Evolutionary conservation across 2,888 invertebrate species (phyloP), one percentile per base, ranked within the genome.

Genomic region (Ptychoptera contaminata): DNA sequence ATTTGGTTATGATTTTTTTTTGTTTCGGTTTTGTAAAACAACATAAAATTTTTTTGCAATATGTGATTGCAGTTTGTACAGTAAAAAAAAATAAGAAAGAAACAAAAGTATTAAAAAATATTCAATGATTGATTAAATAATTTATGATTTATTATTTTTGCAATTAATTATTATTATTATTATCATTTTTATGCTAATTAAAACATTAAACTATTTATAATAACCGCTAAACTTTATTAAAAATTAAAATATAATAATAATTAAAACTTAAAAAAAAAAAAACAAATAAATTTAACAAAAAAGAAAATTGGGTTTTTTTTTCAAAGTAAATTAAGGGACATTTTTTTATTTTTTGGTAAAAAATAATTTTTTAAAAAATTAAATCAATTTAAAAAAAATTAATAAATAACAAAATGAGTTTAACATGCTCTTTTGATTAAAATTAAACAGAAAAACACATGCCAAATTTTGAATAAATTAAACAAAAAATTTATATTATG

Each of bases 21-120:
- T 41, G 29, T 40, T 15, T 40, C 30, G 23, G 15, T 40, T 40
- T 40, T 37, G 12, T 40, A 29, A 30, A 40, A 16, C 14, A 40
- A 31, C 30, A 32, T 29, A 42, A 34, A 35, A 23, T 23, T 23
- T 5, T 23, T 23, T 5, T 23, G 23, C 23, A 23, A 23, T 23
- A 23, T 23, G 23, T 23, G 23, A 23, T 23, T 23, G 23, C 23
- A 23, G 23, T 23, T 23, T 23, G 23, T 23, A 23, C 23, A 23
- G 23, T 23, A 42, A 16, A 42, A 34, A 42, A 42, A 16, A 35
- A 42, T 34, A 16, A 35, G 34, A 42, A 34, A 23, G 34, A 42
- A 42, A 42, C 16, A 32, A 32, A 32, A 11, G 32, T 11, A 32
- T 9, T 11, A 32, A 32, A 32, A 32, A 32, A 11, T 32, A 32